Evolutionary conservation across 1,140 invertebrate genomes (phyloP).

Genomic region (Eufriesea mexicana): DNA sequence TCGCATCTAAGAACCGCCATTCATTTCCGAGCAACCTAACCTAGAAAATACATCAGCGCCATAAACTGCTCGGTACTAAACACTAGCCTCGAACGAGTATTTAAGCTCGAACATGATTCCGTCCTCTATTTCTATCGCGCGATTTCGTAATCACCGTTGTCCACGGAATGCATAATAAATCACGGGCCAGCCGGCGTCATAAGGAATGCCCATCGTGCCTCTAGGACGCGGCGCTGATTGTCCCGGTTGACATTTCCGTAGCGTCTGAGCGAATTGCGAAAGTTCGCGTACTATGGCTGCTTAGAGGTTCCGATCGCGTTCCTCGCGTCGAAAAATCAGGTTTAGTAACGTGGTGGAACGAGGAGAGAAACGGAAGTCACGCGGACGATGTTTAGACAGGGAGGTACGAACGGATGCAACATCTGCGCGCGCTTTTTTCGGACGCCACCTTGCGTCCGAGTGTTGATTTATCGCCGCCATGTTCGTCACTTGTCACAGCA

Average conservation of each 20-base stretch:
- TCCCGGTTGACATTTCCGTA: conserved; percentile 68
- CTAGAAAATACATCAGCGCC: background rate
- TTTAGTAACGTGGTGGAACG: background rate
- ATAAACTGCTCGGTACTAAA: background rate
- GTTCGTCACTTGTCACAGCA: conserved; percentile 8
- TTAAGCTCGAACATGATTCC: background rate
- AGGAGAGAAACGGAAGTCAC: background rate
- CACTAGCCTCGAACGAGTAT: background rate
- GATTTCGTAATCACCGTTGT: conserved; percentile 45
- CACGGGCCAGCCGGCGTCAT: conserved; percentile 16
- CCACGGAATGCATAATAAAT: conserved; percentile 52
- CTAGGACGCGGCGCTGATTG: conserved; percentile 71
- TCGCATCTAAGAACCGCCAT: no score
- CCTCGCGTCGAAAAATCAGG: background rate
- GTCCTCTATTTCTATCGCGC: conserved; percentile 11
- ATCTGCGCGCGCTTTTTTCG: conserved; percentile 11
- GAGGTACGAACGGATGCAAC: background rate
- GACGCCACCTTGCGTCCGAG: background rate
- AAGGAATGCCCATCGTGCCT: conserved; percentile 49
- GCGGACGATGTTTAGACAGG: background rate
- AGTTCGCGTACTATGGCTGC: conserved; percentile 53
- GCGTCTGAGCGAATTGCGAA: conserved; percentile 75
- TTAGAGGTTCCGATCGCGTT: conserved; percentile 30
- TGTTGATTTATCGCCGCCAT: conserved; percentile 3
- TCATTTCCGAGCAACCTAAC: background rate